Evolutionary conservation across 2,797 vertebrate genomes (phyloP), one percentile per base, ranked within the genome.

Genomic region (Perodicticus potto): DNA sequence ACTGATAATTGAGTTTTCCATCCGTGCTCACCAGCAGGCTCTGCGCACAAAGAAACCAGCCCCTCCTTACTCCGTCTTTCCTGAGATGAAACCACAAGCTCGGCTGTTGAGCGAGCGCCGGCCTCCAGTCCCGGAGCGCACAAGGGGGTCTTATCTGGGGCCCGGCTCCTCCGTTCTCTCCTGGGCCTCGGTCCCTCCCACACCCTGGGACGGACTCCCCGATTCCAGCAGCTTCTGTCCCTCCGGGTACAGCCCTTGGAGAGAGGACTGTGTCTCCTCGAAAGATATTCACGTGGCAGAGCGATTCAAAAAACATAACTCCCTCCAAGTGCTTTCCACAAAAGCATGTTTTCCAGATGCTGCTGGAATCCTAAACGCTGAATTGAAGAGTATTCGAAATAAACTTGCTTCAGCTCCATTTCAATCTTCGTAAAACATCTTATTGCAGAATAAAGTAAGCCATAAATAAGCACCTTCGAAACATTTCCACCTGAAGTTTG

Each of bases 1-100:
- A 34, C 95, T 94, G 97, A 96, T 96, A 97, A 97, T 95, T 89
- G 96, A 97, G 97, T 96, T 96, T 95, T 96, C 97, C 96, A 94
- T 89, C 84, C 82, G 1, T 53, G 94, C 86, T 97, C 91, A 89
- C 93, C 95, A 95, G 93, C 80, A 76, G 95, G 74, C 91, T 94
- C 40, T 0, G 12, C 2, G 72, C 96, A 97, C 97, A 97, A 97
- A 97, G 97, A 87, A 89, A 63, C 78, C 7, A 40, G 95, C 95
- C 94, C 94, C 96, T 93, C 93, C 95, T 67, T 23, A 13, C 83
- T 80, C 94, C 14, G 86, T 80, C 94, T 92, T 57, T 73, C 22
- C 92, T 27, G 10, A 74, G 72, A 95, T 92, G 94, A 96, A 96
- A 95, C 95, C 94, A 65, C 4, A 6, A 87, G 72, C 82, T 1